These are phyloP conservation scores for Cossypha dichroa DNA, from an alignment of 2,797 vertebrate genomes.

Conservation along the genomic window DNA sequence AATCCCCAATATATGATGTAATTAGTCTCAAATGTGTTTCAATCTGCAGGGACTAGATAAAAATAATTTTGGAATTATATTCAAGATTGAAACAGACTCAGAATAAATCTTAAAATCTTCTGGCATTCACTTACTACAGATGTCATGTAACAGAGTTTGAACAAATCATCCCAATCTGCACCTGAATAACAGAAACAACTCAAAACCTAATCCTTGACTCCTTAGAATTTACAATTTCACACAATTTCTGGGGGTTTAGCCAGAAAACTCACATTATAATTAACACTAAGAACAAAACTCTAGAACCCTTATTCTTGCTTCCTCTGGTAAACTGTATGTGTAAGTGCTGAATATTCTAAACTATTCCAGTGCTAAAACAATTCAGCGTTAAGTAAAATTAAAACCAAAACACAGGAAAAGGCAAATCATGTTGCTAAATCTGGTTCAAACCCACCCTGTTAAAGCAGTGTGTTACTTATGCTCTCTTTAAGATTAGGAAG, in stretches of 20 bases:
- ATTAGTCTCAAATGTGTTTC: background rate
- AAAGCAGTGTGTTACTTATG: background rate
- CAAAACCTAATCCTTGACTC: background rate
- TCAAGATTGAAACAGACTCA: background rate
- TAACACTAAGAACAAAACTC: background rate
- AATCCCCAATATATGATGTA: background rate
- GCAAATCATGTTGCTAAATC: background rate
- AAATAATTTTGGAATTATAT: background rate
- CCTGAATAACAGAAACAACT: background rate
- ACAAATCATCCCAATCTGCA: background rate
- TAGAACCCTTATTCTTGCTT: background rate
- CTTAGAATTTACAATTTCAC: background rate
- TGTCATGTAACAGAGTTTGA: background rate
- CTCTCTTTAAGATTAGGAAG: background rate
- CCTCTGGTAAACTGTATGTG: background rate
- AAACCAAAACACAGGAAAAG: background rate
- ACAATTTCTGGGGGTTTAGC: background rate
- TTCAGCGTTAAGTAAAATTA: background rate
- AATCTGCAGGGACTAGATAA: background rate
- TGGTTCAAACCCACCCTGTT: background rate
- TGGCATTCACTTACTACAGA: background rate
- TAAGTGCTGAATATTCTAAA: background rate
- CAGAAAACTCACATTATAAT: background rate
- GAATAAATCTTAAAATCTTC: background rate
- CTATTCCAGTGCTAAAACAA: background rate